Evolutionary conservation across 2,888 invertebrate species (phyloP).

Genomic region (Luffia ferchaultella): DNA sequence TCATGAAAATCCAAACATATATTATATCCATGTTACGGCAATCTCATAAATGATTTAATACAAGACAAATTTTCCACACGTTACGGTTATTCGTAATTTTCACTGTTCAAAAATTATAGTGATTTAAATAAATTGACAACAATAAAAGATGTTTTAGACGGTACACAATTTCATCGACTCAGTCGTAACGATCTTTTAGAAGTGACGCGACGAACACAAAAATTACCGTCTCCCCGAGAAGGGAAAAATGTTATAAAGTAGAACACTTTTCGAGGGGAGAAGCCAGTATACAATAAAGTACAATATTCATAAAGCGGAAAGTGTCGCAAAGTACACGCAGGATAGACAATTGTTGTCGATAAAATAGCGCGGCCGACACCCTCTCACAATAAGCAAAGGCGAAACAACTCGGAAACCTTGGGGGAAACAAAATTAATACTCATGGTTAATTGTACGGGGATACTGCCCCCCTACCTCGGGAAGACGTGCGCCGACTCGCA

Average conservation of each 20-base stretch:
- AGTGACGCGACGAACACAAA: background rate
- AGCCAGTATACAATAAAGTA: constrained; percentile 29
- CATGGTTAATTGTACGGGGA: constrained; percentile 57
- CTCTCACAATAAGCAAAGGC: constrained; percentile 52
- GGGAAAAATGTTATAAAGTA: background rate
- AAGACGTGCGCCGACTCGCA: constrained; percentile 46
- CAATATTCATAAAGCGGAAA: constrained; percentile 55
- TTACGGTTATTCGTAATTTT: too few species aligned
- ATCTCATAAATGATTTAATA: too few species aligned
- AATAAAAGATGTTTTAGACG: too few species aligned
- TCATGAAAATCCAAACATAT: too few species aligned
- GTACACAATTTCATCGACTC: background rate
- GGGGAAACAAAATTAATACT: constrained; percentile 64
- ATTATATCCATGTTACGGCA: too few species aligned
- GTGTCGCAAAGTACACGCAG: constrained; percentile 45
- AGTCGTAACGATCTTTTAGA: background rate
- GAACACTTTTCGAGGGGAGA: background rate
- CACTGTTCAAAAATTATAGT: too few species aligned
- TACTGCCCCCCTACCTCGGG: constrained; percentile 3
- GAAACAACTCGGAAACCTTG: constrained; percentile 59
- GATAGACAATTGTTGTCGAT: constrained; percentile 59
- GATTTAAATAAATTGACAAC: constrained; percentile 21
- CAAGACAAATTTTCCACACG: too few species aligned
- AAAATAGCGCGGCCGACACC: constrained; percentile 50
- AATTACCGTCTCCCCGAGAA: background rate